Conservation (phyloP, 1,140 invertebrate species). For the Drosophila neocordata region DNA sequence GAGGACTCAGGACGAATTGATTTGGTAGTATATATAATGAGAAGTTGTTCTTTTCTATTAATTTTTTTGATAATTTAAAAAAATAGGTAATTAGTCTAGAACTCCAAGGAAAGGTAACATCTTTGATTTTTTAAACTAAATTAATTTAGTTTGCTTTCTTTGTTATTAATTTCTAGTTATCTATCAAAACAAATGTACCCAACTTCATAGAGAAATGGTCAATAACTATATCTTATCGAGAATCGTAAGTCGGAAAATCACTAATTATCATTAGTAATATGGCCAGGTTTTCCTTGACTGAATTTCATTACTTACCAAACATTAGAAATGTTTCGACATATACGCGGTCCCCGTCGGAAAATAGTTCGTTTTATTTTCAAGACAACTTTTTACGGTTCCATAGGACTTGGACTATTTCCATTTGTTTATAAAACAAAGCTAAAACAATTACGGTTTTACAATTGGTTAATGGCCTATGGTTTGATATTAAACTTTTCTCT, state of each 20-base stretch:
- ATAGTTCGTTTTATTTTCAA: constrained; percentile 29
- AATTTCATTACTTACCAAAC: neutral
- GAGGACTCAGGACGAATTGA: no score
- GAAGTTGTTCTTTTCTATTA: no score
- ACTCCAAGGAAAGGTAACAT: no score
- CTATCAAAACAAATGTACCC: neutral
- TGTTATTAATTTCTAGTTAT: no score
- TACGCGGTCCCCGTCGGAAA: constrained; percentile 11
- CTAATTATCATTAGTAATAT: neutral
- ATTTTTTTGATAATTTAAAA: no score
- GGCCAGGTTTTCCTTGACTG: neutral
- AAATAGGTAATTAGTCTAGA: no score
- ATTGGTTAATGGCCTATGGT: constrained; percentile 33
- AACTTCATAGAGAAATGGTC: neutral
- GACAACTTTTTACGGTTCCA: constrained; percentile 26
- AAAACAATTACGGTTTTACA: constrained; percentile 2
- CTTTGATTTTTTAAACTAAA: no score
- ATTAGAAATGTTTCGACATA: constrained; percentile 21
- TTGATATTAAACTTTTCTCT: constrained; percentile 3
- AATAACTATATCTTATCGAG: neutral
- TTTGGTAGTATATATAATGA: no score
- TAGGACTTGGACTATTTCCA: constrained; percentile 31
- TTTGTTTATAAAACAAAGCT: constrained; percentile 20
- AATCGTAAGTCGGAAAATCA: neutral
- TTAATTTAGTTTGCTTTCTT: no score